Evolutionary conservation across 2,113 vertebrate genomes (phyloP), one percentile per base, ranked within the genome.

Genomic region (Diphyllodes magnificus): DNA sequence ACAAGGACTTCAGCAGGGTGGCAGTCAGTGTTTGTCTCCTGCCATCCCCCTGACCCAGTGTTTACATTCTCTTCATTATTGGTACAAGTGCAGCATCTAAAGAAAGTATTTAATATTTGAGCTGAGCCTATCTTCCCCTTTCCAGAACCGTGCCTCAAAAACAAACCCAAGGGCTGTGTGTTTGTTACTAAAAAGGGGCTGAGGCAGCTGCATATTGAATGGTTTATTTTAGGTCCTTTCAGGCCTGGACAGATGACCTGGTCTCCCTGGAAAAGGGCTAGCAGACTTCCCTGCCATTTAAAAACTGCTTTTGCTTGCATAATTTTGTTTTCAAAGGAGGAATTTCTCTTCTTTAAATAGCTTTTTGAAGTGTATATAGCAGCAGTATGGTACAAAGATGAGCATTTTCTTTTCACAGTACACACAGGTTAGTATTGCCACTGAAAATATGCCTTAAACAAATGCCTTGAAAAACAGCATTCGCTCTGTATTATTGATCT

Each of bases 391-490:
- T 95, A 91, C 92, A 94, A 68, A 84, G 87, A 95, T 39, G 72
- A 70, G 54, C 51, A 57, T 24, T 81, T 82, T 86, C 65, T 59
- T 50, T 76, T 53, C 94, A 93, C 92, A 93, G 93, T 97, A 96
- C 91, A 91, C 84, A 94, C 15, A 93, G 54, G 63, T 93, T 94
- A 86, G 59, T 95, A 92, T 94, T 90, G 94, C 96, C 93, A 95
- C 92, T 92, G 95, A 95, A 88, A 93, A 92, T 61, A 77, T 44
- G n/a, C 65, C 80, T 88, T 59, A 56, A 91, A 82, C 73, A 96
- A 83, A 80, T 30, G 71, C 90, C 79, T 90, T 83, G 28, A 65
- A 70, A 94, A 88, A 10, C 72, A 93, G 66, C 92, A 75, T 86
- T 90, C 4, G 0, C 50, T 93, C 75, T 35, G 31, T n/a, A 21